A percentile compares a stretch with the other conserved stretches of the same genome.
These are phyloP conservation scores for Scolanthus callimorphus DNA, from an alignment of 92 coral and sea anemone genomes.

Conservation along the genomic window DNA sequence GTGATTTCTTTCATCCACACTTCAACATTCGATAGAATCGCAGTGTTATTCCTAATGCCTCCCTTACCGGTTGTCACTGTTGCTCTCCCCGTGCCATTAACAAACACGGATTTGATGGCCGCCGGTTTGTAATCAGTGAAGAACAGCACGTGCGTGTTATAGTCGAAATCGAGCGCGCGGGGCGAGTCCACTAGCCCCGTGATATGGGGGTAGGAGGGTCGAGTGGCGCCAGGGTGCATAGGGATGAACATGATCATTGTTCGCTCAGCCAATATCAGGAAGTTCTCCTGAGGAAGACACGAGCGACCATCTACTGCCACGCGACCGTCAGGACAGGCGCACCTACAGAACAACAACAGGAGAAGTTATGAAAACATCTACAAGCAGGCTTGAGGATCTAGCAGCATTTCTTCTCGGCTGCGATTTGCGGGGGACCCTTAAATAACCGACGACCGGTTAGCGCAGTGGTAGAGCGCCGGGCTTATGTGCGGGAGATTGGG, in stretches of 20 bases:
- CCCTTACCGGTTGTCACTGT: constrained; percentile 48
- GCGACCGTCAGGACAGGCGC: constrained; percentile 73
- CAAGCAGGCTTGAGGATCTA: too few relatives aligned
- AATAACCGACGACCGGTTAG: too few relatives aligned
- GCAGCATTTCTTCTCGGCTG: too few relatives aligned
- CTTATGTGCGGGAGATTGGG: too few relatives aligned
- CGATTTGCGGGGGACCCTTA: too few relatives aligned
- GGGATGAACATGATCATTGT: constrained; percentile 37
- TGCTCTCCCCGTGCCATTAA: constrained; percentile 70
- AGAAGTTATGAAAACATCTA: too few relatives aligned
- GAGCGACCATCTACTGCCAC: constrained; percentile 54
- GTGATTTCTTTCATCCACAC: too few relatives aligned
- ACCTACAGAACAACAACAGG: too few relatives aligned
- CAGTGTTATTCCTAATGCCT: too few relatives aligned
- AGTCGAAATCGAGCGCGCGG: constrained; percentile 64
- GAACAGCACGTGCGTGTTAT: constrained; percentile 50
- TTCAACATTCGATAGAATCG: too few relatives aligned
- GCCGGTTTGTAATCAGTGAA: constrained; percentile 31
- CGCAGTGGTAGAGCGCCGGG: too few relatives aligned
- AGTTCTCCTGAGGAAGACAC: constrained; percentile 46
- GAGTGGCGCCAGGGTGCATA: constrained; percentile 29
- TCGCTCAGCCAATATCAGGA: constrained; percentile 44
- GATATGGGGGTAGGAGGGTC: constrained; percentile 30
- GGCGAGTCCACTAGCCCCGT: constrained; percentile 8
- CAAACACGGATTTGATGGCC: constrained; percentile 47